Evolutionary conservation across 2,797 vertebrate genomes (phyloP).

Genomic region (Poecilia wingei): DNA sequence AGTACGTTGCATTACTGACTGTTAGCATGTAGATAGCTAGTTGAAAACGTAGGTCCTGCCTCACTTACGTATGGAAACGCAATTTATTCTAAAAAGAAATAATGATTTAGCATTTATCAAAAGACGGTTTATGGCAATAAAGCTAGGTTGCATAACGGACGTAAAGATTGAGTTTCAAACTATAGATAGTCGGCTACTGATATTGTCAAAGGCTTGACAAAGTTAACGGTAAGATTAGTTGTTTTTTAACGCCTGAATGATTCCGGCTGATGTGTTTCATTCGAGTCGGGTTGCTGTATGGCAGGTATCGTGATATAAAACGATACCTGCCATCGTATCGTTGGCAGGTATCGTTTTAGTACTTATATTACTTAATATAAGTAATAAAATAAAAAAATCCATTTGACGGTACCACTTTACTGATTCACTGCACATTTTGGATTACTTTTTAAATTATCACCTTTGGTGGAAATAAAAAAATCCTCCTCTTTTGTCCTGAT

Average conservation of each 20-base stretch:
- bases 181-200: neutral
- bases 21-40: too few species aligned
- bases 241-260: neutral
- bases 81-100: neutral
- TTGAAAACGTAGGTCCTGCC: too few species aligned
- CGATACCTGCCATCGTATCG: too few species aligned
- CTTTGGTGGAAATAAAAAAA: too few species aligned
- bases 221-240: neutral
- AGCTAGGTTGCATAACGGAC: neutral
- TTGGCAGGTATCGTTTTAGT: too few species aligned
- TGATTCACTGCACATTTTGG: neutral
- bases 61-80: neutral
- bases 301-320: neutral
- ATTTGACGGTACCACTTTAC: neutral
- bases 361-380: too few species aligned
- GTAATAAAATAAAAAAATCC: too few species aligned
- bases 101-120: neutral
- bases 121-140: neutral
- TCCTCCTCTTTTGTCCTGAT: neutral
- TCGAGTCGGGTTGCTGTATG: neutral
- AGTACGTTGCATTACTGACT: neutral
- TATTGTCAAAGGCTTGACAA: neutral
- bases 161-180: neutral
- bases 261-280: neutral
- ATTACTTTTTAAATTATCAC: neutral